Conservation (phyloP, 2,113 vertebrate genomes). For the Carassius auratus region DNA sequence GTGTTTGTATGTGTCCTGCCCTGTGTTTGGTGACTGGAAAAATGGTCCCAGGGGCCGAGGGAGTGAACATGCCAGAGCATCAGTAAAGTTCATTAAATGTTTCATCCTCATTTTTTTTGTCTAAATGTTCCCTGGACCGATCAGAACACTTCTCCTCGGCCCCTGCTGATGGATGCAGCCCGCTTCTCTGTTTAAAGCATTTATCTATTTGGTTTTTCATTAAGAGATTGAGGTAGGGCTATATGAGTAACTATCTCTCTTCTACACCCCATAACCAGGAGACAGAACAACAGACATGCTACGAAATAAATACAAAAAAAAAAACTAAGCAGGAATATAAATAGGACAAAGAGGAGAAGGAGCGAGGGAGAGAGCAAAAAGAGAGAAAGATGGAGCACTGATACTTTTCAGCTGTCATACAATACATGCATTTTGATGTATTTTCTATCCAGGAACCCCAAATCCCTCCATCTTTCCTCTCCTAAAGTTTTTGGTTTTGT, state of each 20-base stretch:
- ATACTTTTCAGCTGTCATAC: slow-evolving; percentile 51
- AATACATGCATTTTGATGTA: slow-evolving; percentile 49
- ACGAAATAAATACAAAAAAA: slow-evolving; percentile 45
- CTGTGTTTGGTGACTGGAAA: slow-evolving; percentile 30
- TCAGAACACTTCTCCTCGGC: neutral
- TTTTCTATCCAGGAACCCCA: slow-evolving; percentile 56
- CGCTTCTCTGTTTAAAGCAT: slow-evolving; percentile 70
- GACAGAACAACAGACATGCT: slow-evolving; percentile 60
- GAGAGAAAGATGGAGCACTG: slow-evolving; percentile 60
- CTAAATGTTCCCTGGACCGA: neutral
- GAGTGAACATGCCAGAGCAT: neutral
- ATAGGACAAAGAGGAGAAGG: slow-evolving; percentile 54
- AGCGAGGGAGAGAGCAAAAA: slow-evolving; percentile 50
- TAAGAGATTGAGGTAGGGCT: slow-evolving; percentile 85
- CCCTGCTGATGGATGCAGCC: neutral
- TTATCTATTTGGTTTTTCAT: slow-evolving; percentile 90
- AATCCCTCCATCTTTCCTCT: slow-evolving; percentile 62
- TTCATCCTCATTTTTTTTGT: neutral
- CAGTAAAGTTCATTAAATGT: neutral
- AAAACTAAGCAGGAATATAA: slow-evolving; percentile 33
- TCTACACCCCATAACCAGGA: slow-evolving; percentile 69
- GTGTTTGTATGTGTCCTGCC: neutral
- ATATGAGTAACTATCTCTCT: slow-evolving; percentile 92
- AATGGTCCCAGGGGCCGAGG: neutral
- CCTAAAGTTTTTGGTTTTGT: slow-evolving; percentile 81